Percentiles rank a stretch among this genome's conserved stretches.
Conservation (phyloP, 2,888 invertebrate genomes). For the Melieria crassipennis region DNA sequence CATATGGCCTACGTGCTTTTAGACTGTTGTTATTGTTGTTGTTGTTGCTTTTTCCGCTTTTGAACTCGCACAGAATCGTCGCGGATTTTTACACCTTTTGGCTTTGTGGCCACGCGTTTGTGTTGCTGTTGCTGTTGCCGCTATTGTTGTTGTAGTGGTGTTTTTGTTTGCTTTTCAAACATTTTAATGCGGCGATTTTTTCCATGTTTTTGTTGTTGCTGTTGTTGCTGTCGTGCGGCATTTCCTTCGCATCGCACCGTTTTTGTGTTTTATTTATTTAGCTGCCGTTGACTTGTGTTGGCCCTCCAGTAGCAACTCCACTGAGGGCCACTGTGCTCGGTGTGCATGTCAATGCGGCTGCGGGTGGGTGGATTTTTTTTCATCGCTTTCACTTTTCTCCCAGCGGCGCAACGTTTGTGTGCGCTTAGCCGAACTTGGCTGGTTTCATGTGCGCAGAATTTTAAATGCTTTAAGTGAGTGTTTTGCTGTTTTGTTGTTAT, state of each 20-base stretch:
- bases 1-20: too few relatives aligned
- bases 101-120: slow-evolving; percentile 13
- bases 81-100: slow-evolving; percentile 27
- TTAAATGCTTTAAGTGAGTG: slow-evolving; percentile 6
- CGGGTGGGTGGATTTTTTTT: neutral
- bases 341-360: neutral
- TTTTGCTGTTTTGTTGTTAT: neutral
- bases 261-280: too few relatives aligned
- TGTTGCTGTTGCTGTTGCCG: slow-evolving; percentile 5
- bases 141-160: slow-evolving; percentile 2
- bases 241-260: too few relatives aligned
- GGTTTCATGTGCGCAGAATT: slow-evolving; percentile 17
- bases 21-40: neutral
- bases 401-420: neutral
- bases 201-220: neutral
- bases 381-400: too few relatives aligned
- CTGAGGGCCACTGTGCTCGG: too few relatives aligned
- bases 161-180: neutral
- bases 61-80: too few relatives aligned
- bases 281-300: too few relatives aligned
- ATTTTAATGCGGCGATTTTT: neutral
- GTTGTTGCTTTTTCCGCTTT: neutral
- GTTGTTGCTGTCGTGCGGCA: neutral
- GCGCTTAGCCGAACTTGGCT: neutral
- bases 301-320: too few relatives aligned